Conservation (phyloP, 1,140 invertebrate species). For the Drosophila busckii region DNA sequence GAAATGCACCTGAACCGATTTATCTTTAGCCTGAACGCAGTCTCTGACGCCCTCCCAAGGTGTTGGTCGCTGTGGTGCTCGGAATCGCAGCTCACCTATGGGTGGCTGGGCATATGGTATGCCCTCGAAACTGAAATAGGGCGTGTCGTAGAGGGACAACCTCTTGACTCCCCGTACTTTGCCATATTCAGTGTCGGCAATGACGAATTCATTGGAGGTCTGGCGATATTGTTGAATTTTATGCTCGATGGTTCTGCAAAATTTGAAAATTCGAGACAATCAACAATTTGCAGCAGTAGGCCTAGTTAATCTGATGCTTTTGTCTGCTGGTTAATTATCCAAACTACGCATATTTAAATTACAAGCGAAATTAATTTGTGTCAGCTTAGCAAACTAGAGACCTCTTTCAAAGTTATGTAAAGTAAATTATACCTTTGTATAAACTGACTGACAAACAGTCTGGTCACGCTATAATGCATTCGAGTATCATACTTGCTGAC, state of each 20-base stretch:
- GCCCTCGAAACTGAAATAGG: slow-evolving; percentile 80
- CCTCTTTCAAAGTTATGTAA: slow-evolving; percentile 61
- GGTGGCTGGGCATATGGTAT: slow-evolving; percentile 82
- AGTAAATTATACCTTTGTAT: no score
- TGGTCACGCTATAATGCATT: slow-evolving; percentile 42
- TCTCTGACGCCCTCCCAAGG: slow-evolving; percentile 65
- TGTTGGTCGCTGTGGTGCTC: slow-evolving; percentile 79
- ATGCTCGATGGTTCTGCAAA: slow-evolving; percentile 67
- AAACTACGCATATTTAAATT: slow-evolving; percentile 14
- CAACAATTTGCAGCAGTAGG: slow-evolving; percentile 21
- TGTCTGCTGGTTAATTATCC: slow-evolving; percentile 23
- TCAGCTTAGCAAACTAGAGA: slow-evolving; percentile 52
- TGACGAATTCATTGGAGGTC: slow-evolving; percentile 60
- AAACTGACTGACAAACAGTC: slow-evolving; percentile 23
- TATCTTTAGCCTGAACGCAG: slow-evolving; percentile 75
- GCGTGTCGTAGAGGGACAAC: slow-evolving; percentile 53
- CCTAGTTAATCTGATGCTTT: slow-evolving; percentile 46
- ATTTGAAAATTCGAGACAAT: slow-evolving; percentile 28
- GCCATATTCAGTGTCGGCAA: slow-evolving; percentile 66
- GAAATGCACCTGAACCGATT: slow-evolving; percentile 72
- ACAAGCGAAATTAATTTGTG: slow-evolving; percentile 56
- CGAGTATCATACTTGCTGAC: no score
- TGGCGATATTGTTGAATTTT: slow-evolving; percentile 66
- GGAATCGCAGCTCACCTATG: slow-evolving; percentile 80
- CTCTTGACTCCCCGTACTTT: slow-evolving; percentile 65